A percentile compares a stretch with the other conserved stretches of the same genome.
Evolutionary conservation across 2,797 vertebrate genomes (phyloP).

Genomic region (Parauchenoglanis punctatus): DNA sequence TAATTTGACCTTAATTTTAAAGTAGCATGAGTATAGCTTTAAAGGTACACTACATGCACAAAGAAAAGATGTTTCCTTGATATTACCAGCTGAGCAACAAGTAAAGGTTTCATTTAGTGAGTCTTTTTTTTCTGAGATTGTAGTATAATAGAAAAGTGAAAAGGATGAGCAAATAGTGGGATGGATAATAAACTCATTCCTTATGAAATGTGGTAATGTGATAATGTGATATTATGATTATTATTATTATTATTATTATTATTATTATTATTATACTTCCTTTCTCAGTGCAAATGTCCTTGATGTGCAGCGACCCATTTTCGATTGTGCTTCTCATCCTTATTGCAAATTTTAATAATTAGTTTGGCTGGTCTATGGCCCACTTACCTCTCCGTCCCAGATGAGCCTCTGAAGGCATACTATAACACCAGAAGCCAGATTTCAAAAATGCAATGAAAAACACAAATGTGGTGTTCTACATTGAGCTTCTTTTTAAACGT

Average conservation of each 20-base stretch:
- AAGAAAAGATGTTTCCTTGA: not conserved
- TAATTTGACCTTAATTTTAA: not conserved
- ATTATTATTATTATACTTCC: slow-evolving; percentile 7
- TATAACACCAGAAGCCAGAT: not conserved
- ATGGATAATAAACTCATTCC: not conserved
- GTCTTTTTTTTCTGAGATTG: not conserved
- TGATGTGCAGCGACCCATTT: slow-evolving; percentile 49
- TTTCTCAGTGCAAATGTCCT: slow-evolving; percentile 21
- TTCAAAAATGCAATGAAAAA: not conserved
- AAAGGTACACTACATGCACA: not conserved
- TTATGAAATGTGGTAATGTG: not conserved
- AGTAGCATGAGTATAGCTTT: not conserved
- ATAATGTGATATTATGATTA: not conserved
- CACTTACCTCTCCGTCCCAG: slow-evolving; percentile 36
- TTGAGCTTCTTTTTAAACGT: not conserved
- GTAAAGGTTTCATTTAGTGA: not conserved
- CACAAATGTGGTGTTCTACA: slow-evolving; percentile 2
- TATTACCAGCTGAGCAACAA: not conserved
- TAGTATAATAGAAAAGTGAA: not conserved
- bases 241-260: too few relatives aligned
- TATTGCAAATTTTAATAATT: slow-evolving; percentile 37
- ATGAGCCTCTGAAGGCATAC: slow-evolving; percentile 3
- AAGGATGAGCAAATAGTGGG: not conserved
- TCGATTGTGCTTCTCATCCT: not conserved
- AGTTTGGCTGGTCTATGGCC: slow-evolving; percentile 30